phyloP scores from a whole-genome alignment of 2,113 vertebrate species.

The Heterochromis multidens region DNA sequence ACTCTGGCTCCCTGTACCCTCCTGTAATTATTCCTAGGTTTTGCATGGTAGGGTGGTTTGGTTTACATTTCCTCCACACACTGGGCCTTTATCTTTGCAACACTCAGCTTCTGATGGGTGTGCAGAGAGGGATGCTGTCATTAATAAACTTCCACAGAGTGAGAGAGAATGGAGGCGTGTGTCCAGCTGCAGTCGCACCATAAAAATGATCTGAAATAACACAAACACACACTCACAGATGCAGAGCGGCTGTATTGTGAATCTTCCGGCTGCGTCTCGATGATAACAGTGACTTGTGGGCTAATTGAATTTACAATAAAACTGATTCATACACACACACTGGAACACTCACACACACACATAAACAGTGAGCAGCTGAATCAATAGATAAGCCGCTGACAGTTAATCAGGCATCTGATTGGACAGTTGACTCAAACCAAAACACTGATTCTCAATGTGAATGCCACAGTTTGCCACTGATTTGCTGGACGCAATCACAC shows the following conservation, averaged over 20 bases:
- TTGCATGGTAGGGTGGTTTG: neutral
- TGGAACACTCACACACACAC: neutral
- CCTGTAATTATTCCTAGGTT: neutral
- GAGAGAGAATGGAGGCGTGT: constrained; percentile 18
- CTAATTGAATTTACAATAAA: constrained; percentile 56
- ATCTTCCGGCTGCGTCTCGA: constrained; percentile 35
- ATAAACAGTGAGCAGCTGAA: constrained; percentile 43
- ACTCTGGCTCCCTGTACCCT: neutral
- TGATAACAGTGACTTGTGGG: constrained; percentile 52
- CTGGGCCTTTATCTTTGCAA: neutral
- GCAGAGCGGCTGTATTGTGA: constrained; percentile 32
- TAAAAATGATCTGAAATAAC: neutral
- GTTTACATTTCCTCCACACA: neutral
- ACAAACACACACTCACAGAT: constrained; percentile 6
- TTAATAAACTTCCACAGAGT: constrained; percentile 7
- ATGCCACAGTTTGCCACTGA: neutral
- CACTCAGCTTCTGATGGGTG: neutral
- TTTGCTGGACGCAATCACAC: neutral
- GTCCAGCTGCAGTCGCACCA: constrained; percentile 20
- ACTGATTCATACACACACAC: neutral
- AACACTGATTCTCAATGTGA: neutral
- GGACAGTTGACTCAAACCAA: constrained; percentile 18
- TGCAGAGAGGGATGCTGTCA: neutral
- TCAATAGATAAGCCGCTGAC: constrained; percentile 50
- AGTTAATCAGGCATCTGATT: constrained; percentile 46